phyloP scores from a whole-genome alignment of 30 jellyfish, hydroid and myxozoan species.

The Hydra vulgaris region DNA sequence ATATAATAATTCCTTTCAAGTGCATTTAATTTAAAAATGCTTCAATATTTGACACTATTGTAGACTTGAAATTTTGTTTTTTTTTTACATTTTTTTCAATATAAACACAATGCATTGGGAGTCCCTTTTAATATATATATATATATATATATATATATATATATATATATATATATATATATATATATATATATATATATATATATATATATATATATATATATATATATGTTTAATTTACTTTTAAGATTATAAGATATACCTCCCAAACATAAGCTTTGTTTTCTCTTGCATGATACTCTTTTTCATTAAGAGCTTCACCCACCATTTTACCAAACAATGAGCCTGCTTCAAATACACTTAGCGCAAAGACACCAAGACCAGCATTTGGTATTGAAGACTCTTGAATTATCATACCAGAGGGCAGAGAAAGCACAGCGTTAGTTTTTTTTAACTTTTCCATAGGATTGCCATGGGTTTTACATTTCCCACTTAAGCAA shows the following conservation, averaged over 20 bases:
- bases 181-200: too few species aligned
- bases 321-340: constrained; percentile 36
- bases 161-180: too few species aligned
- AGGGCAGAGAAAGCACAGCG: constrained; percentile 28
- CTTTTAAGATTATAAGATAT: background rate
- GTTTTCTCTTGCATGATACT: constrained; percentile 11
- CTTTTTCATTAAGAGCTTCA: background rate
- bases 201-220: too few species aligned
- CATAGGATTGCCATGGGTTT: constrained; percentile 28
- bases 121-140: too few species aligned
- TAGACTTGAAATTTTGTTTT: too few species aligned
- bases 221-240: too few species aligned
- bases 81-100: too few species aligned
- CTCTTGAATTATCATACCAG: constrained; percentile 18
- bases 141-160: too few species aligned
- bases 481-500: constrained; percentile 12
- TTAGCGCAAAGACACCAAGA: constrained; percentile 24
- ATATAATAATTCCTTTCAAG: too few species aligned
- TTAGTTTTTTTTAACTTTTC: constrained; percentile 13
- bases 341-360: constrained; percentile 26
- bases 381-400: constrained; percentile 33
- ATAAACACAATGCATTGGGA: too few species aligned
- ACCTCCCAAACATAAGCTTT: constrained; percentile 40
- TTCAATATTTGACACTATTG: too few species aligned
- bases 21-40: too few species aligned